Evolutionary conservation across 2,888 invertebrate genomes (phyloP), one percentile per base, ranked within the genome.

Genomic region (Cynaeus angustus): DNA sequence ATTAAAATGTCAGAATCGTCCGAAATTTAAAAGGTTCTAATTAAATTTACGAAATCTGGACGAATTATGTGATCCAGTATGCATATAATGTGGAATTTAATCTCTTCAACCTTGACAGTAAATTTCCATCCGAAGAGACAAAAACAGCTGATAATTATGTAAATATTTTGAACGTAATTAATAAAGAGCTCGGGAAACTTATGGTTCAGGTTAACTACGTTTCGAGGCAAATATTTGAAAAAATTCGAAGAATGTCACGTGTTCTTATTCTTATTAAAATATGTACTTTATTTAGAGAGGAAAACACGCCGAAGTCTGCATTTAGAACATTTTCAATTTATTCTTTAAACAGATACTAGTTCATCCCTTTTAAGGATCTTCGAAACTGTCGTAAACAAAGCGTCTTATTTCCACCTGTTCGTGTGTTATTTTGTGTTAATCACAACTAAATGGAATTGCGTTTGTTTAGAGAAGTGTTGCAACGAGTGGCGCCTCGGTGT

Each of bases 381-480:
- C 8, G 3, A 41, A 41, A 12, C 6, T 1, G 41, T n/a, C 6
- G 12, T 41, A 41, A 41, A 41, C 41, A 13, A 41, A 10, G 41
- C 41, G 13, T 41, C 12, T 41, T 33, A 33, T n/a, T 41, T 41
- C 41, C 13, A 41, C 12, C 41, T 41, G 13, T 41, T 41, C 3
- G 13, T 10, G 41, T n/a, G 37, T 46, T 48, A 66, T 58, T 38
- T 56, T 38, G 59, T 67, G 67, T 67, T 67, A 67, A 67, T 59
- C 59, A 37, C 59, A 59, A 21, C 26, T 52, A 67, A 67, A 67
- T 66, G 21, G 10, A 56, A 66, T 59, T 50, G 43, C 43, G 41
- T 41, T 67, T 67, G 59, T 67, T 67, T 67, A 59, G 38, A 50
- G 33, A 43, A 67, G 10, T 59, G 67, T 43, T 59, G 52, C 59